phyloP scores from a whole-genome alignment of 2,797 vertebrate genomes.

The Okamejei kenojei region DNA sequence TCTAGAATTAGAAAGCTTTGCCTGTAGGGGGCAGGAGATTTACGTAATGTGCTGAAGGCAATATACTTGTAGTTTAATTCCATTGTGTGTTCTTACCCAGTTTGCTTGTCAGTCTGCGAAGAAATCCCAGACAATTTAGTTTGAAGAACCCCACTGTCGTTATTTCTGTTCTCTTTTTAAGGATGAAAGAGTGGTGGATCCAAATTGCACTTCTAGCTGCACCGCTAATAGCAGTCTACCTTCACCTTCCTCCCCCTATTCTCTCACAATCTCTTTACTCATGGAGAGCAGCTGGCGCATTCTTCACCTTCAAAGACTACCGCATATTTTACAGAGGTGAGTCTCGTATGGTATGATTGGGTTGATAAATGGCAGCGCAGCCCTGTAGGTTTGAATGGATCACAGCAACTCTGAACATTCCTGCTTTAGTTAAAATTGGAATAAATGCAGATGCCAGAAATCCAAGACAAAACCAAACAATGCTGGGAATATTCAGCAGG shows the following conservation, averaged over 20 bases:
- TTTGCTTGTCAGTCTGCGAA: neutral
- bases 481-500: too few species aligned
- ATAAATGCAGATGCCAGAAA: too few species aligned
- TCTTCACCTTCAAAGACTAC: slow-evolving; percentile 71
- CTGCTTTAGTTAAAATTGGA: too few species aligned
- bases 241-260: slow-evolving; percentile 80
- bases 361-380: neutral
- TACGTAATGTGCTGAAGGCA: neutral
- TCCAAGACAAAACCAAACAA: too few species aligned
- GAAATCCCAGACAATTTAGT: neutral
- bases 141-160: neutral
- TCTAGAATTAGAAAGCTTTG: neutral
- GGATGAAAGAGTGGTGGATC: slow-evolving; percentile 90
- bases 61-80: neutral
- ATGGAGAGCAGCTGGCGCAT: slow-evolving; percentile 68
- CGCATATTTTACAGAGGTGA: slow-evolving; percentile 84
- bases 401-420: neutral
- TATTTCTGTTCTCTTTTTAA: slow-evolving; percentile 44
- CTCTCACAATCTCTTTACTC: slow-evolving; percentile 73
- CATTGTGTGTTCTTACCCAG: neutral
- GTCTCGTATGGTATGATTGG: neutral
- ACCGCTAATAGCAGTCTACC: slow-evolving; percentile 80
- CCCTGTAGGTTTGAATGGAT: neutral
- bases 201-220: slow-evolving; percentile 73
- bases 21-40: neutral